Percentiles rank a stretch among this genome's conserved stretches.
phyloP scores from a whole-genome alignment of 2,888 invertebrate species.

The Pharmacophagus antenor region DNA sequence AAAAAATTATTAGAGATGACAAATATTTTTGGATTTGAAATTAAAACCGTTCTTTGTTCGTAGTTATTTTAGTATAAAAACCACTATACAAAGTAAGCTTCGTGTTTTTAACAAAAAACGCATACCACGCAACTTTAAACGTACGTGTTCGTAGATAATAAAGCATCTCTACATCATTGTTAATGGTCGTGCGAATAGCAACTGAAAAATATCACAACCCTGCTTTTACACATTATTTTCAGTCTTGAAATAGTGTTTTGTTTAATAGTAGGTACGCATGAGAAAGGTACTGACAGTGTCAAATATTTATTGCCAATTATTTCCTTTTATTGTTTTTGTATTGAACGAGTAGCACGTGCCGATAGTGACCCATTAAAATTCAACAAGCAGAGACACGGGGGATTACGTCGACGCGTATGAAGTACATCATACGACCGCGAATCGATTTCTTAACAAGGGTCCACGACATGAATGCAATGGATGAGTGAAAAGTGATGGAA shows the following conservation, averaged over 20 bases:
- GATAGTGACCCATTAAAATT: constrained; percentile 19
- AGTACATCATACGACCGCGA: constrained; percentile 13
- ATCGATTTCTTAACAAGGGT: constrained; percentile 27
- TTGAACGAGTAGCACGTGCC: constrained; percentile 22
- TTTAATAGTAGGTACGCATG: background rate
- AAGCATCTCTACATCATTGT: background rate
- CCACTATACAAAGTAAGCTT: background rate
- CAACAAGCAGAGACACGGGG: constrained; percentile 8
- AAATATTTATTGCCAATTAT: constrained; percentile 1
- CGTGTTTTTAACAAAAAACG: constrained; percentile 1
- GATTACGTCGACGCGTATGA: constrained; percentile 8
- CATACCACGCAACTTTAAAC: background rate
- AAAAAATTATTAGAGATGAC: background rate
- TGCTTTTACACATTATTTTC: background rate
- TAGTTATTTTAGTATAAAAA: background rate
- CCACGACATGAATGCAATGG: constrained; percentile 29
- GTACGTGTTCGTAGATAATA: background rate
- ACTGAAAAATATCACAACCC: background rate
- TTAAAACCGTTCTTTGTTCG: background rate
- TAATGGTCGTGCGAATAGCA: background rate
- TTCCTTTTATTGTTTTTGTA: background rate
- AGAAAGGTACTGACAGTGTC: background rate
- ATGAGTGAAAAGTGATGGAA: constrained; percentile 38
- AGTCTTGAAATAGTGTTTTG: background rate
- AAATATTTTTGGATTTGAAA: background rate